Conservation (phyloP, 2,797 vertebrate species). For the Chrysocyon brachyurus region DNA sequence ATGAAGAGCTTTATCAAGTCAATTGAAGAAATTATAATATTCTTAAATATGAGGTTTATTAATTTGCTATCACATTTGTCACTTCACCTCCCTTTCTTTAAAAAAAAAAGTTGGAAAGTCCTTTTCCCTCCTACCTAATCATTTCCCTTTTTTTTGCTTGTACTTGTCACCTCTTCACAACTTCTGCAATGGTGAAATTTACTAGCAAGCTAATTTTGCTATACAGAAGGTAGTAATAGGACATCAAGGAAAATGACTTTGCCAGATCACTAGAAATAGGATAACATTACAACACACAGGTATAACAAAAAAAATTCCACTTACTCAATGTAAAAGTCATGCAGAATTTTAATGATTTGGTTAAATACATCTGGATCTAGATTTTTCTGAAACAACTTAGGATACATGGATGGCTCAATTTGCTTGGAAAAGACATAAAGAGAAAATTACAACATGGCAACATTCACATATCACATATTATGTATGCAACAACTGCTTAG, state of each 20-base stretch:
- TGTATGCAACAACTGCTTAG: constrained; percentile 26
- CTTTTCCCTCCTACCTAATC: neutral
- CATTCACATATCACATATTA: constrained; percentile 25
- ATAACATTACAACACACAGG: neutral
- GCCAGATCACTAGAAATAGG: constrained; percentile 26
- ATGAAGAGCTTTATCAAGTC: neutral
- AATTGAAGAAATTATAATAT: neutral
- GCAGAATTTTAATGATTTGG: constrained; percentile 93
- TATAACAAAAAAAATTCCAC: constrained; percentile 81
- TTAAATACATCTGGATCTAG: constrained; percentile 96
- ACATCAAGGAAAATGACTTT: constrained; percentile 47
- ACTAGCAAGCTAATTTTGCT: constrained; percentile 2
- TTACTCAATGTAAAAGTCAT: constrained; percentile 94
- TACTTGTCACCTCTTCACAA: neutral
- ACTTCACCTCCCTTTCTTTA: neutral
- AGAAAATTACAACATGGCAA: constrained; percentile 66
- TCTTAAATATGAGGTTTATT: neutral
- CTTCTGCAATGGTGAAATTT: neutral
- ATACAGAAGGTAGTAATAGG: neutral
- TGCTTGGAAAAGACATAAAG: constrained; percentile 89
- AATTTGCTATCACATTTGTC: neutral
- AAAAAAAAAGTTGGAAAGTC: neutral
- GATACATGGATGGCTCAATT: constrained; percentile 93
- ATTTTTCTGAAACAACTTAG: constrained; percentile 94
- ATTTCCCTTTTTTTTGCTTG: neutral